Percentiles rank a stretch among this genome's conserved stretches.
These are phyloP conservation scores for Hypocryptadius cinnamomeus DNA, from an alignment of 2,113 vertebrate genomes.

Conservation along the genomic window DNA sequence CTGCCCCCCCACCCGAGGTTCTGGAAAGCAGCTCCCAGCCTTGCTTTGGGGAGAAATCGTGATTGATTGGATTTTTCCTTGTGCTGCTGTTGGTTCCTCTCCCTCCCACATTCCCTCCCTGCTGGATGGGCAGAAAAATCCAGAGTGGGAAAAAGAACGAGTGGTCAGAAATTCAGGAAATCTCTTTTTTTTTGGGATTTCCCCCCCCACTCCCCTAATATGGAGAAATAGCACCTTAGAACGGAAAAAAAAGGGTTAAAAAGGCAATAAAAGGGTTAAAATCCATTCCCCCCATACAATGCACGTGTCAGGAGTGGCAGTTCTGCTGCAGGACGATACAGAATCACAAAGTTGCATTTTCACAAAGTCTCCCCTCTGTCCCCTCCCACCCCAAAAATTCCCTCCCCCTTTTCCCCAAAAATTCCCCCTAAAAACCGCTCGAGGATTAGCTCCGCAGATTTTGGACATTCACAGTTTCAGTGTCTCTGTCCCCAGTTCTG, in stretches of 20 bases:
- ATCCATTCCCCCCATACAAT: neutral
- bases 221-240: conserved; percentile 55
- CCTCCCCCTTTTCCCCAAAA: neutral
- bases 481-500: neutral
- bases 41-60: neutral
- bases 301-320: neutral
- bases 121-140: neutral
- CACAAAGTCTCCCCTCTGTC: neutral
- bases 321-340: conserved; percentile 2
- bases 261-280: conserved; percentile 8
- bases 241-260: neutral
- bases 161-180: neutral
- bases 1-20: neutral
- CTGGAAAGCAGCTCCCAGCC: neutral
- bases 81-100: conserved; percentile 56
- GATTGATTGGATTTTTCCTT: neutral
- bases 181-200: neutral
- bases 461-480: conserved; percentile 47
- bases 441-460: neutral
- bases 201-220: neutral
- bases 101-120: neutral
- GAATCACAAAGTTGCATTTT: neutral
- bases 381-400: neutral
- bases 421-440: neutral
- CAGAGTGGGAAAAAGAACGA: neutral